phyloP scores from a whole-genome alignment of 2,797 vertebrate genomes.

The Pseudochromis fuscus region DNA sequence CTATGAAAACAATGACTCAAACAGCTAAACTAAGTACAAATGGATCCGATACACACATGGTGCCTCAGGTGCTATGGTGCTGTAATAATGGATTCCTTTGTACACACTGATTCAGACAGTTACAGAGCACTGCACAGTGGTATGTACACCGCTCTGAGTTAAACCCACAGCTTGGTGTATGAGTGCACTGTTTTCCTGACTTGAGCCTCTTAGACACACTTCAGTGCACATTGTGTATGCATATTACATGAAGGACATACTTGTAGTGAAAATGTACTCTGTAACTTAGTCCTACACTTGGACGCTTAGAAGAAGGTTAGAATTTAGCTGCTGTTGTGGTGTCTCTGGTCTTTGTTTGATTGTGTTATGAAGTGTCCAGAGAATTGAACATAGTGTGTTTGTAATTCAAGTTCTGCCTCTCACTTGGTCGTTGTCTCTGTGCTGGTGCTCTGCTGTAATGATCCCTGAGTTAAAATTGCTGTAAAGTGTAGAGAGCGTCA shows the following conservation, averaged over 20 bases:
- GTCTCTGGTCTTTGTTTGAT: background rate
- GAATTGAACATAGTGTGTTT: background rate
- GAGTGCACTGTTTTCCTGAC: slow-evolving; percentile 1
- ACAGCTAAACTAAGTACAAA: too few species aligned
- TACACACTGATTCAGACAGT: background rate
- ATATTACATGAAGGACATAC: background rate
- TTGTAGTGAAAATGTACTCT: too few species aligned
- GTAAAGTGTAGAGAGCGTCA: background rate
- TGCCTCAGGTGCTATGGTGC: too few species aligned
- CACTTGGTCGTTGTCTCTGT: background rate
- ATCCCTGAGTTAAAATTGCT: background rate
- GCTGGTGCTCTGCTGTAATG: background rate
- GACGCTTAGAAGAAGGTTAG: too few species aligned
- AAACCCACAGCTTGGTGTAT: background rate
- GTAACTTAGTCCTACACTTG: too few species aligned
- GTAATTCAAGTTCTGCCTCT: background rate
- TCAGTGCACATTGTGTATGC: background rate
- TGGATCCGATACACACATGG: too few species aligned
- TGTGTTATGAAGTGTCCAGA: background rate
- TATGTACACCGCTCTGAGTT: background rate
- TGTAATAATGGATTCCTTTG: background rate
- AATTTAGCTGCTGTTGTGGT: background rate
- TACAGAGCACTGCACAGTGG: background rate
- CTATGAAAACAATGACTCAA: too few species aligned
- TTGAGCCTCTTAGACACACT: slow-evolving; percentile 12